Base-by-base conservation (phyloP, 2,888 invertebrate species). In the Diaphora mendica region DNA sequence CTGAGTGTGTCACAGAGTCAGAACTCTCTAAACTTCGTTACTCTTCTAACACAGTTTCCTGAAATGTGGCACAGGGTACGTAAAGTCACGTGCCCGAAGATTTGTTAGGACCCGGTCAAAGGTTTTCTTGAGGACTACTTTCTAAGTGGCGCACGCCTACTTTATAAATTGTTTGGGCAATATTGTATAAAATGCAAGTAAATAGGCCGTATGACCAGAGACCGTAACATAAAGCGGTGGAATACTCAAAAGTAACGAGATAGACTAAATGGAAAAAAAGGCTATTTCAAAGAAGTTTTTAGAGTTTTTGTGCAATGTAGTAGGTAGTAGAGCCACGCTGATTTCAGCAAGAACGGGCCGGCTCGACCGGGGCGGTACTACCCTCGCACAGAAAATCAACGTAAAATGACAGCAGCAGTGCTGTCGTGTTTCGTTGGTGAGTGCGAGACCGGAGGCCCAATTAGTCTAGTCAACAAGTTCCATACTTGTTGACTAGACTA, bases 161-260 rank as follows among this genome's bases (percentile, higher is more conserved):
- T 84, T 85, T 74, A 70, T 70, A 76, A 80, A 83, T 82, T 80
- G 86, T 85, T 85, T 84, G 65, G 64, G 55, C 70, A 65, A 30
- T 62, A 35, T 35, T 79, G 75, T 74, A 80, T 72, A 80, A 70
- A 76, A 70, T 74, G 76, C 33, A 77, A 66, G 26, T 68, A 59
- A 77, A 65, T 69, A 68, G 66, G 62, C 15, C 67, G 44, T 26
- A 26, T 70, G 39, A 26, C 42, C 33, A n/a, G 55, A 42, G 26
- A 71, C 30, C 8, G 62, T 26, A 26, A 26, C 15, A 59, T 15
- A 13, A 13, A n/a, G 13, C 55, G 55, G n/a, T 59, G 59, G 7
- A 26, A 42, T 42, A n/a, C 9, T 30, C 26, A 66, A 42, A 23
- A 8, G n/a, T 42, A 15, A 11, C 23, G 64, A 11, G 9, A 35